Evolutionary conservation across 2,797 vertebrate genomes (phyloP).

Genomic region (Malurus splendens): DNA sequence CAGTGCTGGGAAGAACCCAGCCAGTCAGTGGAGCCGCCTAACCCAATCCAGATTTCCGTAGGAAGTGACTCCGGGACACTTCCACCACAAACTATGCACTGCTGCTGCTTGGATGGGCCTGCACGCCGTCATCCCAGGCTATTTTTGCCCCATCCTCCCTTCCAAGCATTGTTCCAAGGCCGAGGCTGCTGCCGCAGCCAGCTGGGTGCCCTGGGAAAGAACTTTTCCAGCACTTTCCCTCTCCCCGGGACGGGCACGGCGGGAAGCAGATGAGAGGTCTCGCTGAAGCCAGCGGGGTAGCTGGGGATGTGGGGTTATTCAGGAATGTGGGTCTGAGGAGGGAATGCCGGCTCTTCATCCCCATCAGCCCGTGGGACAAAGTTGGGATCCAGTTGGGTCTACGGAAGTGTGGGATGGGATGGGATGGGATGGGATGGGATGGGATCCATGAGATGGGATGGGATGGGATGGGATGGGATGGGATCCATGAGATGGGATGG

Average conservation of each 20-base stretch:
- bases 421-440: neutral
- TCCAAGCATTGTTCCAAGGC: conserved; percentile 33
- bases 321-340: neutral
- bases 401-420: neutral
- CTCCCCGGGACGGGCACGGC: neutral
- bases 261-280: conserved; percentile 21
- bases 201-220: conserved; percentile 31
- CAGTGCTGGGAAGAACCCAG: neutral
- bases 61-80: neutral
- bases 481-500: too few relatives aligned
- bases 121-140: neutral
- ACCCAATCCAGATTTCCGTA: conserved; percentile 20
- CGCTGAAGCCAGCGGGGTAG: neutral
- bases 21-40: neutral
- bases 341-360: neutral
- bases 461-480: neutral
- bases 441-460: neutral
- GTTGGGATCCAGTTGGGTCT: neutral
- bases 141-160: neutral
- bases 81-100: neutral
- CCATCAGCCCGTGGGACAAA: neutral
- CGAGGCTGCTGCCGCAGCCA: neutral
- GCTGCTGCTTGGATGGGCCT: neutral
- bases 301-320: neutral
- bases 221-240: conserved; percentile 41